Conservation (phyloP, 2,797 vertebrate species). For the Lacerta viridis region DNA sequence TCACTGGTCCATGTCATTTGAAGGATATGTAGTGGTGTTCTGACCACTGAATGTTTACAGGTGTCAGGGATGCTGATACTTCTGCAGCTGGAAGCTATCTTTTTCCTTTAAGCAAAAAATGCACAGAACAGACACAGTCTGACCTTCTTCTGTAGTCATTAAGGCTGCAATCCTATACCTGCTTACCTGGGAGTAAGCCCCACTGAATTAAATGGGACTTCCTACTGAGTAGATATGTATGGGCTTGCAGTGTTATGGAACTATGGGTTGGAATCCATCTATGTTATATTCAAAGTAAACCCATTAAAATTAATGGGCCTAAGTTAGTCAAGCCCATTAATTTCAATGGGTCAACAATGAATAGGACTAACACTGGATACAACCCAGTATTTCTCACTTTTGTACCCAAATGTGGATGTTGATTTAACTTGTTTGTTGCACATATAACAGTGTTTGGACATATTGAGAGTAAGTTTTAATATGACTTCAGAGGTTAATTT, state of each 20-base stretch:
- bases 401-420: not conserved
- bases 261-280: too few species aligned
- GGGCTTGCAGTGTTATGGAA: too few species aligned
- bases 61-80: conserved; percentile 82
- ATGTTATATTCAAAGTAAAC: not conserved
- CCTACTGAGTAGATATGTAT: not conserved
- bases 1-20: conserved; percentile 84
- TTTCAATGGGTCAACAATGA: too few species aligned
- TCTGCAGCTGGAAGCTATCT: conserved; percentile 58
- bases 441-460: not conserved
- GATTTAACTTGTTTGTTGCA: not conserved
- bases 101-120: conserved; percentile 40
- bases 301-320: too few species aligned
- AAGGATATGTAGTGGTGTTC: conserved; percentile 82
- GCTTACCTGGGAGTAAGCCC: not conserved
- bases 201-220: not conserved
- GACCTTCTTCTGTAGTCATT: conserved; percentile 36
- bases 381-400: conserved; percentile 17
- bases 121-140: conserved; percentile 51
- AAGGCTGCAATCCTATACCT: not conserved
- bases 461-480: conserved; percentile 4
- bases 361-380: too few species aligned
- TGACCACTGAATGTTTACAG: conserved; percentile 83
- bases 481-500: too few species aligned
- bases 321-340: too few species aligned